Percentiles rank a stretch among this genome's conserved stretches.
Conservation (phyloP, 1,140 invertebrate species). For the Frieseomelitta varia region DNA sequence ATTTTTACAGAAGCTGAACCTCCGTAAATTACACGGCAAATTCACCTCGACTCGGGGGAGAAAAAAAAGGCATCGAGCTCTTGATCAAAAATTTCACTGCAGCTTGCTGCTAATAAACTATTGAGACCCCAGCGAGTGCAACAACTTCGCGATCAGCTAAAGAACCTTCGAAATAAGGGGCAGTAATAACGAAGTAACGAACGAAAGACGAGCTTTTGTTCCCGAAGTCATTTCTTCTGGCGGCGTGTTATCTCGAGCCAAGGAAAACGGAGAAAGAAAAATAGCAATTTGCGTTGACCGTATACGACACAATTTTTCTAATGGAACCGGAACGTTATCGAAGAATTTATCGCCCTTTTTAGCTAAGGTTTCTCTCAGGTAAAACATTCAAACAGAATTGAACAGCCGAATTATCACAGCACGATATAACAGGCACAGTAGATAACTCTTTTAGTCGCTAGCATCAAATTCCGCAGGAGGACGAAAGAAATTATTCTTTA, state of each 20-base stretch:
- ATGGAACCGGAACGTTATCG: too few species aligned
- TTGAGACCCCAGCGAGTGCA: background rate
- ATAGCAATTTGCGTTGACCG: background rate
- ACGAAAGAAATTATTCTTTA: too few species aligned
- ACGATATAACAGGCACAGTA: too few species aligned
- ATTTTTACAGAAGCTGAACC: background rate
- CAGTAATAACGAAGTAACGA: background rate
- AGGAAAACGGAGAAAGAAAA: background rate
- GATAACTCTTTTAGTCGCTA: too few species aligned
- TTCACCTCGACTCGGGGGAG: background rate
- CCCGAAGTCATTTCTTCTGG: too few species aligned
- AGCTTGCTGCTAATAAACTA: constrained; percentile 6
- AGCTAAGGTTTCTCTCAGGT: background rate
- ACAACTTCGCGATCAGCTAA: background rate
- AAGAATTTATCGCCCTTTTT: background rate
- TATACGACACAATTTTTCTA: background rate
- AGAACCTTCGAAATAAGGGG: constrained; percentile 9
- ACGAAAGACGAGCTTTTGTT: constrained; percentile 6
- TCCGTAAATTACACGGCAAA: background rate
- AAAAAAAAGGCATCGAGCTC: background rate
- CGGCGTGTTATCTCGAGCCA: background rate
- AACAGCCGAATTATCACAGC: too few species aligned
- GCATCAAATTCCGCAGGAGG: too few species aligned
- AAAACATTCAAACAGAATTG: too few species aligned
- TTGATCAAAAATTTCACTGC: constrained; percentile 13